Percentiles rank a stretch among this genome's conserved stretches.
phyloP scores from a whole-genome alignment of 2,888 invertebrate genomes.

The Bugula neritina region DNA sequence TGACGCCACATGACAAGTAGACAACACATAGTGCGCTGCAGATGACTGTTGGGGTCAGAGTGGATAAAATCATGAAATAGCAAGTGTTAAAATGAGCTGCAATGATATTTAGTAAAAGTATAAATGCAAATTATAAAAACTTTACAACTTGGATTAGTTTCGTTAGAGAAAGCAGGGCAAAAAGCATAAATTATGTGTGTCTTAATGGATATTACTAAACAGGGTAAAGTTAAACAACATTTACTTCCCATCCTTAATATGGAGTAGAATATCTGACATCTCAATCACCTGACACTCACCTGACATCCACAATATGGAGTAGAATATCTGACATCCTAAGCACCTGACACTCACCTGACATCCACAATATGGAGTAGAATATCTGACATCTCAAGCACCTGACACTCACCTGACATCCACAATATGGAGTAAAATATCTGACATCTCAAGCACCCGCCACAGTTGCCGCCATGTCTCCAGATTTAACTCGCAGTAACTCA shows the following conservation, averaged over 20 bases:
- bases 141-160: too few species aligned
- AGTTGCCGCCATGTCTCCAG: slow-evolving; percentile 92
- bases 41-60: too few species aligned
- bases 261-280: slow-evolving; percentile 81
- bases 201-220: too few species aligned
- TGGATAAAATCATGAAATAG: too few species aligned
- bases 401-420: slow-evolving; percentile 72
- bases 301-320: slow-evolving; percentile 65
- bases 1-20: too few species aligned
- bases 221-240: too few species aligned
- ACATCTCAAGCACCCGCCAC: slow-evolving; percentile 91
- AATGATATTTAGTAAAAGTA: too few species aligned
- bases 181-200: too few species aligned
- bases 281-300: slow-evolving; percentile 64
- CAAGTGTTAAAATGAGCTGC: too few species aligned
- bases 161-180: too few species aligned
- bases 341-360: slow-evolving; percentile 70
- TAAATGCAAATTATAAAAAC: too few species aligned
- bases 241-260: slow-evolving; percentile 83
- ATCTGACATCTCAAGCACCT: slow-evolving; percentile 89
- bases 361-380: slow-evolving; percentile 80
- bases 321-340: slow-evolving; percentile 87
- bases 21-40: too few species aligned
- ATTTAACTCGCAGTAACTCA: slow-evolving; percentile 87
- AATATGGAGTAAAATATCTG: slow-evolving; percentile 78